Base-by-base conservation (phyloP, 2,113 vertebrate genomes). In the Sula dactylatra region DNA sequence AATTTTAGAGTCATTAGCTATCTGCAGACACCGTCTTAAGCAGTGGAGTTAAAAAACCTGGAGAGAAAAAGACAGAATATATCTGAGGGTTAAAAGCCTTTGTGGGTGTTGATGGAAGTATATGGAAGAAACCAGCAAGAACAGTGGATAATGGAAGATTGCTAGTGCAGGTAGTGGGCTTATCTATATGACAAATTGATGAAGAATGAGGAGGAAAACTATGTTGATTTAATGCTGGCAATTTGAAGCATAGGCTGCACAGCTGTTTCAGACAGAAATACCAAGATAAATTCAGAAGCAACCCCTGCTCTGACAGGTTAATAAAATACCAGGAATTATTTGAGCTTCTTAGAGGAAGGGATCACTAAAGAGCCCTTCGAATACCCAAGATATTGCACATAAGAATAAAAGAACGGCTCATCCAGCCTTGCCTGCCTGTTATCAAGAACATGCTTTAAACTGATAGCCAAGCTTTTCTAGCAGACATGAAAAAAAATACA, bases 161-260 rank as follows among this genome's bases (percentile, higher is more conserved):
- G 93, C 88, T 90, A 92, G 88, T 86, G 90, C 94, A 96, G 91
- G 96, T 95, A 97, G 96, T 90, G 81, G 92, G 96, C 93, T 97
- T 97, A 97, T 97, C 97, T 97, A 81, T 96, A 91, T 97, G 95
- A 97, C 97, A 98, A 97, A 98, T 95, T 95, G 97, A 97, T 96
- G 94, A 96, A 96, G 94, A 97, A 96, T 96, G 96, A 97, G 89
- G 88, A 95, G 92, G 91, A 95, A 97, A 97, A 97, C 96, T 95
- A 95, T 94, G 97, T 97, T 97, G 97, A 98, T 97, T 97, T 97
- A 97, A 97, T 71, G 85, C 94, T 93, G 93, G 94, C 80, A 97
- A 97, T 97, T 97, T 97, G 96, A 98, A 97, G 94, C 94, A 97
- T 95, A 93, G 97, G 73, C 93, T 94, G 95, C 89, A 94, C 96